Conservation (phyloP, 2,888 invertebrate genomes). For the Leptopilina drosophilae region DNA sequence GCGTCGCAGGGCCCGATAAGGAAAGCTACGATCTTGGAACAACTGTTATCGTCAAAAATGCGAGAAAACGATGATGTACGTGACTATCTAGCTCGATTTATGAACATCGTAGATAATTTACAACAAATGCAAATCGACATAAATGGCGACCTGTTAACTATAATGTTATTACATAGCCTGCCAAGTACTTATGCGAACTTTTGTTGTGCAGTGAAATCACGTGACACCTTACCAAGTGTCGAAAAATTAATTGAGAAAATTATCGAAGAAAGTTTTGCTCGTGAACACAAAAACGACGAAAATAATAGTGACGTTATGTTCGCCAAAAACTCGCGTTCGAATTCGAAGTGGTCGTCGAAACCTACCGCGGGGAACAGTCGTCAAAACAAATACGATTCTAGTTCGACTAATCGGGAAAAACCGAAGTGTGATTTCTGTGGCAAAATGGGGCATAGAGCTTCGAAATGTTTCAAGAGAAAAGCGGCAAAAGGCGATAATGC, state of each 20-base stretch:
- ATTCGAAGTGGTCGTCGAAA: background rate
- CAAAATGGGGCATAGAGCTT: background rate
- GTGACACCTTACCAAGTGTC: conserved; percentile 43
- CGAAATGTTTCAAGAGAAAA: background rate
- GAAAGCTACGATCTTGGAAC: conserved; percentile 35
- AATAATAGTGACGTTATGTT: conserved; percentile 26
- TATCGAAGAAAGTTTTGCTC: conserved; percentile 39
- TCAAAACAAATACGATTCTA: background rate
- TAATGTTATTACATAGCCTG: conserved; percentile 43
- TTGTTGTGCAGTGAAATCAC: conserved; percentile 27
- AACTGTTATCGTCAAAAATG: conserved; percentile 43
- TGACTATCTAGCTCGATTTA: conserved; percentile 42
- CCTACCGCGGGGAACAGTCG: background rate
- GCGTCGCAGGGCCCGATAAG: conserved; percentile 43
- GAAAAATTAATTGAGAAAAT: conserved; percentile 24
- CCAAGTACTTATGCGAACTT: conserved; percentile 43
- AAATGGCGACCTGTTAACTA: conserved; percentile 27
- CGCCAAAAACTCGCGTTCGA: background rate
- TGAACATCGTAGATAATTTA: conserved; percentile 31
- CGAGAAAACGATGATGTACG: conserved; percentile 42
- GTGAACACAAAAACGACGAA: conserved; percentile 23
- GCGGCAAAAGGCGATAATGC: background rate
- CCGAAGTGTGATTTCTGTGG: conserved; percentile 14
- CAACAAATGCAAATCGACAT: conserved; percentile 45
- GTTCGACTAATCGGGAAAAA: conserved; percentile 12